Base-by-base conservation (phyloP, 2,797 vertebrate genomes). In the Orestias chungarensis region DNA sequence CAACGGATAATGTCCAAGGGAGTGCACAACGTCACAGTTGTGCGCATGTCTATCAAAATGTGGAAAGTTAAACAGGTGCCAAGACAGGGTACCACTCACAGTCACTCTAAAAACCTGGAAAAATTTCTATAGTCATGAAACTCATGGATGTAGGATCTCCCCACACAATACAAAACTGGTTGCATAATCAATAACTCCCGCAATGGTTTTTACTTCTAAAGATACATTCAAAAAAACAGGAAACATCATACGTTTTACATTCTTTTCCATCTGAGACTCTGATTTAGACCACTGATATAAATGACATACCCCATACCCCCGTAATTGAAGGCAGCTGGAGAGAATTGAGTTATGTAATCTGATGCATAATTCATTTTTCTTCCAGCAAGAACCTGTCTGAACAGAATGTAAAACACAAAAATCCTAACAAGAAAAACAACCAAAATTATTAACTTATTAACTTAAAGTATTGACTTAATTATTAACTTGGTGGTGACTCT, bases 271-370 rank as follows among this genome's bases (percentile, higher is more conserved):
- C 70, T 50, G 77, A 35, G 73, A 55, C 74, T 78, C 40, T 49
- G 82, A 80, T 80, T 89, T 84, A 70, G 64, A 69, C 43, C 27
- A 65, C 25, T 44, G 75, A 81, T 73, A 86, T 1, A 6, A 71
- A 88, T 79, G 66, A 83, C 79, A 83, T 74, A 72, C 74, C 3
- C 4, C 59, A 33, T 14, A 68, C 70, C 38, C 72, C 50, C 77
- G 75, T 85, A 87, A 89, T 73, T 82, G 73, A 80, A 84, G 71
- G 69, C 84, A 88, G 84, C 83, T 87, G 86, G 71, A 67, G 71
- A 62, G 68, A 11, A 23, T 25, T 9, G 50, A 40, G 82, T 91
- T 88, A 82, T 71, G 80, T 80, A 90, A 90, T 68, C 33, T 52
- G 73, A 86, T 82, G 74, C 64, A 76, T 76, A 86, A 81, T 83